Conservation (phyloP, 2,113 vertebrate genomes). For the Todiramphus saurophagus region DNA sequence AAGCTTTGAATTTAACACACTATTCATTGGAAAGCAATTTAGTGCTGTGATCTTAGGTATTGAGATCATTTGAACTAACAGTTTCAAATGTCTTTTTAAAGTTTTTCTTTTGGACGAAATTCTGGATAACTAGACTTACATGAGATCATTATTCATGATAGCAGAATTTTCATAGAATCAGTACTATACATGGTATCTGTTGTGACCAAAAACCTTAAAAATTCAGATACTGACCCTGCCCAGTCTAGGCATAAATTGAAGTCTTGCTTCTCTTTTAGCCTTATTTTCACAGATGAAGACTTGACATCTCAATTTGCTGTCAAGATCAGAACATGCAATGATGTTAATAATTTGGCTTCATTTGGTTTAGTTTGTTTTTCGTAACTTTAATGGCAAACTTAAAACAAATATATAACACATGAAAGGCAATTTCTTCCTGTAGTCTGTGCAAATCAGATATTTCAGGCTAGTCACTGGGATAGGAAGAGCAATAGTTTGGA, state of each 20-base stretch:
- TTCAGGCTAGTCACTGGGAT: not conserved
- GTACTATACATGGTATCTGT: not conserved
- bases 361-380: not conserved
- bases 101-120: not conserved
- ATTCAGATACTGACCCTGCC: not conserved
- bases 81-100: not conserved
- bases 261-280: not conserved
- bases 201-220: not conserved
- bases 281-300: not conserved
- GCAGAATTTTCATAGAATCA: not conserved
- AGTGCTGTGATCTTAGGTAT: not conserved
- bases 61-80: not conserved
- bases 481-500: not conserved
- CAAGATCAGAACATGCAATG: not conserved
- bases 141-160: not conserved
- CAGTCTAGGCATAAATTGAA: not conserved
- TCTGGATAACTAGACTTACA: not conserved
- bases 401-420: not conserved
- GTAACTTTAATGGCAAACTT: not conserved
- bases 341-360: not conserved
- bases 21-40: not conserved
- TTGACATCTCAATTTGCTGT: not conserved
- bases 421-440: not conserved
- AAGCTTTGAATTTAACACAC: conserved; percentile 18
- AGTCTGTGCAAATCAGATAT: not conserved